Evolutionary conservation across 2,888 invertebrate genomes (phyloP), one percentile per base, ranked within the genome.

Genomic region (Dolichomitus sp.): DNA sequence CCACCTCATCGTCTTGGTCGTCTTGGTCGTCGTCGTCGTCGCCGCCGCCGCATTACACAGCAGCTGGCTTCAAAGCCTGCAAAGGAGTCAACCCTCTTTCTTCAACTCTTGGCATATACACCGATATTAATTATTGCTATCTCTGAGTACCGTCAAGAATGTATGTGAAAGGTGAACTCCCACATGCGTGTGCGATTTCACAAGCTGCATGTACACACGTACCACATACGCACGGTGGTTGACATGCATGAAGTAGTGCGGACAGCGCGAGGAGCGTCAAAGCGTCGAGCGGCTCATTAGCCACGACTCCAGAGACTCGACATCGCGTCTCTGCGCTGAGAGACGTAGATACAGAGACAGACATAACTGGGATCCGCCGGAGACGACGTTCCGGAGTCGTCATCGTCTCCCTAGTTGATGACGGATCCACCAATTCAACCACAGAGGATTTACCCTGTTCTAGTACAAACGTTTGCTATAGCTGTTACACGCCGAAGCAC

Each of bases 61-160:
- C 90, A 89, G 88, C 88, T 88, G 89, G 84, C 89, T 89, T 91
- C 91, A 91, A 91, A 91, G 92, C 82, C 61, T 40, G 86, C 86
- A 59, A 57, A 76, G 74, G 54, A 77, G 68, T 61, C 23, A 50
- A 37, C 61, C 63, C 54, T 40, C 50, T 69, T 79, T 48, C 73
- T 77, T 80, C 73, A 59, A 80, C 66, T 54, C 72, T 48, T n/a
- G 17, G n/a, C 17, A 40, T 59, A 48, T 48, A 68, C 87, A 88
- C 87, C 81, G 86, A 89, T 88, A 91, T 91, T 91, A 91, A 91
- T 91, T 91, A 91, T 91, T 91, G 87, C 89, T 85, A 87, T 89
- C 88, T 86, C 84, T 88, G 57, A 68, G 70, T 37, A 61, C 45
- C 59, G 76, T 84, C 65, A 48, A 50, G 59, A 74, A 75, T 61